Evolutionary conservation across 2,113 vertebrate genomes (phyloP).

Genomic region (Trogon surrucura): DNA sequence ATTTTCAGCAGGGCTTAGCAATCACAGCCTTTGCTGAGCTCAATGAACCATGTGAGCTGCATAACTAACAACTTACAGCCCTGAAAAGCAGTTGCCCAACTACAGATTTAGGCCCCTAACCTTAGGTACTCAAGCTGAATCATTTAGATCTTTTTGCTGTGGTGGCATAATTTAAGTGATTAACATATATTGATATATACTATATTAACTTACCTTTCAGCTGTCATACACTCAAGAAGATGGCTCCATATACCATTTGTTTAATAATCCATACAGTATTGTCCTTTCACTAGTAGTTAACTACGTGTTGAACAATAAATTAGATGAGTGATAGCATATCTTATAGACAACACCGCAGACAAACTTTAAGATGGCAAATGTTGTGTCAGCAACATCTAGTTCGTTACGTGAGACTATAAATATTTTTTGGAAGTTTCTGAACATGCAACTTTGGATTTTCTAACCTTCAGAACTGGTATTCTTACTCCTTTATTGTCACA

Average conservation of each 20-base stretch:
- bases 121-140: background rate
- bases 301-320: constrained; percentile 14
- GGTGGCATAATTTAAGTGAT: constrained; percentile 20
- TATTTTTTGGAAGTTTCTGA: background rate
- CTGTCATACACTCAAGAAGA: background rate
- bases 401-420: background rate
- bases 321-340: background rate
- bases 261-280: constrained; percentile 43
- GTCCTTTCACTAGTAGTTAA: constrained; percentile 23
- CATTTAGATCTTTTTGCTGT: background rate
- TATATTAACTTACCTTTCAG: constrained; percentile 28
- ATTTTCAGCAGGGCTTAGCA: background rate
- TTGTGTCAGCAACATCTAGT: background rate
- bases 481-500: background rate
- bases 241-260: constrained; percentile 12
- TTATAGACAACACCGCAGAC: background rate
- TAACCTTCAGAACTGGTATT: background rate
- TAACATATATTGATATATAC: constrained; percentile 34
- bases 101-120: background rate
- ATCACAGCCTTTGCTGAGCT: background rate
- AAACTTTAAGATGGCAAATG: constrained; percentile 6
- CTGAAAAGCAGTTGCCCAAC: background rate
- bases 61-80: background rate
- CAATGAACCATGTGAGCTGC: background rate
- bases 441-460: background rate